Percentiles rank a stretch among this genome's conserved stretches.
These are phyloP conservation scores for Minunthozetes semirufus DNA, from an alignment of 2,888 invertebrate species.

Conservation along the genomic window DNA sequence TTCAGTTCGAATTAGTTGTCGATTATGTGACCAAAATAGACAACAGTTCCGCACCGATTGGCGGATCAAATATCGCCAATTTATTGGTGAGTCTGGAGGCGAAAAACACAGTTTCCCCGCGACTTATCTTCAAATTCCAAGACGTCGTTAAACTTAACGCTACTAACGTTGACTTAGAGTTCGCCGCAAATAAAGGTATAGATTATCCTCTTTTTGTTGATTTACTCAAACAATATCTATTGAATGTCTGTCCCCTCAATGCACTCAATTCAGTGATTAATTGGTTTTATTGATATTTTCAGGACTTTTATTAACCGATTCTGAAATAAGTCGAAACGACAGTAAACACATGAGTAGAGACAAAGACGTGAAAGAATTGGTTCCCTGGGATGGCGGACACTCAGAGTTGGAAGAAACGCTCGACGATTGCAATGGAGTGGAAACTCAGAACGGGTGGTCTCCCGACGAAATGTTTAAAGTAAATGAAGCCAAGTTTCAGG, in stretches of 20 bases:
- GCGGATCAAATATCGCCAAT: constrained; percentile 41
- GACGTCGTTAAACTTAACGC: constrained; percentile 77
- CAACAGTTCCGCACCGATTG: constrained; percentile 39
- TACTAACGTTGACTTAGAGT: constrained; percentile 77
- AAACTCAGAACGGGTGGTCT: constrained; percentile 68
- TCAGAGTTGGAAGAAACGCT: constrained; percentile 26
- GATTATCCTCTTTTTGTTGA: background rate
- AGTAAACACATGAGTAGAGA: constrained; percentile 59
- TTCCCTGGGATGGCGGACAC: constrained; percentile 69
- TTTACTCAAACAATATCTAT: background rate
- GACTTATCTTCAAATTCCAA: constrained; percentile 70
- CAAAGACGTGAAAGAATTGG: constrained; percentile 74
- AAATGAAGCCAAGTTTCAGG: constrained; percentile 84
- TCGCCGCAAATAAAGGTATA: constrained; percentile 61
- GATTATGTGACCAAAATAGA: constrained; percentile 78
- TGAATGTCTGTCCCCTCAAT: background rate
- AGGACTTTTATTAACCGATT: constrained; percentile 58
- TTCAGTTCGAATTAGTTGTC: constrained; percentile 74
- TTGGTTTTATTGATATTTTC: background rate
- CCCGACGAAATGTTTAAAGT: constrained; percentile 92
- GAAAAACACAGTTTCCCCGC: constrained; percentile 66
- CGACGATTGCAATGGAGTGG: constrained; percentile 14
- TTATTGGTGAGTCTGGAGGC: constrained; percentile 42
- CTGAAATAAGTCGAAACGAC: constrained; percentile 79
- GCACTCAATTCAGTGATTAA: background rate